phyloP scores from a whole-genome alignment of 1,140 invertebrate genomes.

The Aphis craccivora region DNA sequence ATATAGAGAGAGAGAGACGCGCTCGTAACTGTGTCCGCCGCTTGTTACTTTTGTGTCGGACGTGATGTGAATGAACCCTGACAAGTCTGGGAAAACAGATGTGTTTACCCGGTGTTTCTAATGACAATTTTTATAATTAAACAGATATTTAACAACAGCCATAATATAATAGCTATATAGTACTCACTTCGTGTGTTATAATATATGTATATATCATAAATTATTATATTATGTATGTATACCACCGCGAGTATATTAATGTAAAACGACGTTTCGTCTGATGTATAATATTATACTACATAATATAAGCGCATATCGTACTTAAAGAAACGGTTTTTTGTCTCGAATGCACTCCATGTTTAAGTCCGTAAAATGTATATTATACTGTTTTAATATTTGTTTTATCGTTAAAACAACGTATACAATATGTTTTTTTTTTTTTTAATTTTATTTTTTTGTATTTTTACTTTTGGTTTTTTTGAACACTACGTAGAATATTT shows the following conservation, averaged over 20 bases:
- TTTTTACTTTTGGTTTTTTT: not conserved
- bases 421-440: not conserved
- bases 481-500: not conserved
- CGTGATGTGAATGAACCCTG: slow-evolving; percentile 49
- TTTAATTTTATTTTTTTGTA: too few relatives aligned
- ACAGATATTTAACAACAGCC: slow-evolving; percentile 8
- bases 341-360: not conserved
- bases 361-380: not conserved
- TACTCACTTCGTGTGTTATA: not conserved
- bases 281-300: not conserved
- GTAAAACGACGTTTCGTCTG: not conserved
- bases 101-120: slow-evolving; percentile 21
- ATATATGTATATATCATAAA: not conserved
- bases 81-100: slow-evolving; percentile 51
- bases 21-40: slow-evolving; percentile 17
- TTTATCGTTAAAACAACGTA: not conserved
- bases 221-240: not conserved
- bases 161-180: not conserved
- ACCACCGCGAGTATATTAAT: not conserved
- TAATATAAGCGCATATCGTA: not conserved
- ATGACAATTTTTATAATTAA: slow-evolving; percentile 43
- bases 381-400: slow-evolving; percentile 5
- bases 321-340: slow-evolving; percentile 15
- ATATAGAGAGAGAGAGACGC: not conserved
- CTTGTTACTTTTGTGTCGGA: slow-evolving; percentile 41